Evolutionary conservation across 2,888 invertebrate genomes (phyloP).

Genomic region (Labia minor): DNA sequence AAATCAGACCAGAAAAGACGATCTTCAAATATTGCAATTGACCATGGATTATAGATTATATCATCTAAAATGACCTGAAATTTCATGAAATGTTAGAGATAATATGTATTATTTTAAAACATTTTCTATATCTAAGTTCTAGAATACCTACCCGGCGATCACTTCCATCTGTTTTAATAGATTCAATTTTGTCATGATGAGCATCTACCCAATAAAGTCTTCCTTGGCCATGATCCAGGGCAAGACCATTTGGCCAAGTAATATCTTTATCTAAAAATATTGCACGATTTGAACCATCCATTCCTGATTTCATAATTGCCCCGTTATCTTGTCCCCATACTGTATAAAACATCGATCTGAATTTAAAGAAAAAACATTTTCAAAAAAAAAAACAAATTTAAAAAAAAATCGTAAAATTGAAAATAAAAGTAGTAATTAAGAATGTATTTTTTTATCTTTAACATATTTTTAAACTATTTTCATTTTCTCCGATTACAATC

Average conservation of each 20-base stretch:
- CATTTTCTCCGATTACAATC: no score
- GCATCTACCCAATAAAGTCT: slow-evolving; percentile 86
- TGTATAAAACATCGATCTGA: slow-evolving; percentile 79
- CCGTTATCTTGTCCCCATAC: slow-evolving; percentile 56
- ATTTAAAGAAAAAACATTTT: slow-evolving; percentile 25
- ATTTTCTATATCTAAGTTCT: no score
- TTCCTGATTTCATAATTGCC: slow-evolving; percentile 60
- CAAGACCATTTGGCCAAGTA: slow-evolving; percentile 74
- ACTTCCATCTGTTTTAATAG: slow-evolving; percentile 50
- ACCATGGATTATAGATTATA: slow-evolving; percentile 68
- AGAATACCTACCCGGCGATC: slow-evolving; percentile 54
- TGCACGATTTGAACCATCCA: slow-evolving; percentile 65
- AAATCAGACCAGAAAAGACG: slow-evolving; percentile 85
- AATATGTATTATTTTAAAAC: no score
- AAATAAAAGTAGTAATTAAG: no score
- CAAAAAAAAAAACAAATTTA: no score
- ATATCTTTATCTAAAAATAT: slow-evolving; percentile 53
- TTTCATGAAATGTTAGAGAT: no score
- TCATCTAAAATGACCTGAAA: slow-evolving; percentile 41
- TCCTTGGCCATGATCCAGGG: slow-evolving; percentile 65
- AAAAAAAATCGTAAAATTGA: not conserved
- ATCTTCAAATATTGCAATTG: slow-evolving; percentile 78
- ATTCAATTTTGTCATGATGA: slow-evolving; percentile 54
- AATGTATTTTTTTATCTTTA: no score
- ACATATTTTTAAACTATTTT: no score